Conservation (phyloP, 2,113 vertebrate genomes). For the Actenoides hombroni region DNA sequence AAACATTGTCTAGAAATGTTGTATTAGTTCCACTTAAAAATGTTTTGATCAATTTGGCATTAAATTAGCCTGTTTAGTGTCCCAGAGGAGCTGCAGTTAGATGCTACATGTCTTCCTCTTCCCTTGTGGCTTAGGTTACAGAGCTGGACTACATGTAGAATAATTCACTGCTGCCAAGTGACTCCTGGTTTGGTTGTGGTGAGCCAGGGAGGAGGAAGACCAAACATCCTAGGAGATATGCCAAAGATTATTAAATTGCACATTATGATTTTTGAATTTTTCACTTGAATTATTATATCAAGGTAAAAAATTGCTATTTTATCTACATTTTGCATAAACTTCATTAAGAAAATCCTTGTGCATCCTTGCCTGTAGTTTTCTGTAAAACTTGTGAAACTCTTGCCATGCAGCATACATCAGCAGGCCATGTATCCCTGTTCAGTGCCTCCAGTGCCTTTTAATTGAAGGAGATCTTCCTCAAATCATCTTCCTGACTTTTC, state of each 20-base stretch:
- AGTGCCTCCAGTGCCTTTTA: background rate
- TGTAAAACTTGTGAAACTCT: background rate
- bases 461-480: background rate
- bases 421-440: background rate
- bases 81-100: background rate
- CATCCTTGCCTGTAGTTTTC: background rate
- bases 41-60: background rate
- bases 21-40: background rate
- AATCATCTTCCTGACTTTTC: background rate
- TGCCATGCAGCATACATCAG: rapidly evolving
- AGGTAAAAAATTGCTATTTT: background rate
- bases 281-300: background rate
- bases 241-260: background rate
- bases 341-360: background rate
- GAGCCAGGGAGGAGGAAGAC: background rate
- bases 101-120: background rate
- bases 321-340: background rate
- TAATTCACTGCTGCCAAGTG: background rate
- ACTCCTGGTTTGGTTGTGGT: background rate
- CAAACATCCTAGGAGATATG: background rate
- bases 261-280: background rate
- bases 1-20: background rate
- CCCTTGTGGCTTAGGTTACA: background rate
- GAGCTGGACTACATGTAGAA: background rate
- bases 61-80: background rate